phyloP scores from a whole-genome alignment of 2,888 invertebrate genomes.

The Calliphora vomitoria region DNA sequence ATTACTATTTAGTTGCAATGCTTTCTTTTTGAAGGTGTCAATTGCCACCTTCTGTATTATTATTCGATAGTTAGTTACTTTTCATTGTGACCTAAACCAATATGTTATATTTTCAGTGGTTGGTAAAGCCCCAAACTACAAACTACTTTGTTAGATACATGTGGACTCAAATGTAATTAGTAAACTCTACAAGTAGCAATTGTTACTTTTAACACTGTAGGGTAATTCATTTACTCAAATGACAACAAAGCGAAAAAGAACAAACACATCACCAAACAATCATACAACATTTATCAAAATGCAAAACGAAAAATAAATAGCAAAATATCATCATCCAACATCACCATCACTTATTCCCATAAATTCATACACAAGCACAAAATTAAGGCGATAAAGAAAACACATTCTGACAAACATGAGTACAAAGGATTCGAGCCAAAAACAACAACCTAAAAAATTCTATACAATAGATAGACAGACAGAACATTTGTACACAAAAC shows the following conservation, averaged over 20 bases:
- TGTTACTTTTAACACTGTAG: too few relatives aligned
- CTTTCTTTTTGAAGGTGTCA: too few relatives aligned
- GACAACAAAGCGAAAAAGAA: background rate
- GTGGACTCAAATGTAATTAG: too few relatives aligned
- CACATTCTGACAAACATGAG: background rate
- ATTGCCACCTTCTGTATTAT: too few relatives aligned
- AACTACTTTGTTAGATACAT: too few relatives aligned
- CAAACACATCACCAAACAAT: background rate
- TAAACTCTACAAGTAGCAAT: too few relatives aligned
- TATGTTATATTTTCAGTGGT: too few relatives aligned
- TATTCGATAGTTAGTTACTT: too few relatives aligned
- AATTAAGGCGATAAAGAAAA: slow-evolving; percentile 17
- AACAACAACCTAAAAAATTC: background rate
- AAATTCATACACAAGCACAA: background rate
- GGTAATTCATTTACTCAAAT: background rate
- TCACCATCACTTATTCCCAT: background rate
- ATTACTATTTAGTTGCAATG: too few relatives aligned
- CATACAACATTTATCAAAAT: slow-evolving; percentile 13
- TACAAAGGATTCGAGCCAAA: slow-evolving; percentile 17
- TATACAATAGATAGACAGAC: background rate
- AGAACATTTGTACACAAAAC: slow-evolving; percentile 2
- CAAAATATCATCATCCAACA: background rate
- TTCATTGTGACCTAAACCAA: too few relatives aligned
- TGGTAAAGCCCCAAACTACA: too few relatives aligned
- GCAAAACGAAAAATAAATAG: background rate